Evolutionary conservation across 2,797 vertebrate genomes (phyloP), one percentile per base, ranked within the genome.

Genomic region (Paguma larvata): DNA sequence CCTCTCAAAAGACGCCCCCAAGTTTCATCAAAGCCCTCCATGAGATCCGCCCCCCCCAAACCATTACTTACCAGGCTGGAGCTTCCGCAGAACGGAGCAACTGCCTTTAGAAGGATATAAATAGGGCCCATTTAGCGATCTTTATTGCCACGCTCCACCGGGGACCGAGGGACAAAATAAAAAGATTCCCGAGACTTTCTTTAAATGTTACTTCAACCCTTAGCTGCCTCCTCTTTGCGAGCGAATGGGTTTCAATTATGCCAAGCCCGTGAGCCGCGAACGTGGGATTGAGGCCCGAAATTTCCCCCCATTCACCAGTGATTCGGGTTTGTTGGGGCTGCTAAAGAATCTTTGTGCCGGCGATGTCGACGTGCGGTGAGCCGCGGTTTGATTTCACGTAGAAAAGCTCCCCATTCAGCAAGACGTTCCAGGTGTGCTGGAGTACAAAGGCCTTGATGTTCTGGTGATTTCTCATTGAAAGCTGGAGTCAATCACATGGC

Each of bases 381-480:
- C 80, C 82, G 1, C 0, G 92, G 34, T 86, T 94, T 94, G 96
- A 97, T 96, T 95, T 95, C 91, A 0, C 25, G 25, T 5, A 92
- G 97, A 79, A 94, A 93, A 78, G 67, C 46, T 90, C 62, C 56
- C 59, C 78, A 85, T 91, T 98, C 96, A 91, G 75, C 14, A 9
- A 0, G 48, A 6, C 94, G 96, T 68, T 59, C 97, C 95, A 91
- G 95, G 96, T 97, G 98, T 89, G 95, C 65, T 5, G 10, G 2
- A 5, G 25, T 46, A 97, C 95, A 98, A 98, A 97, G 88, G 85
- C 92, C 73, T 63, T 95, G 85, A 93, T 89, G 91, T 32, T 83
- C n/a, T 0, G 1, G 18, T 97, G 97, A 98, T 97, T 97, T 96
- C 85, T 34, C 90, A 97, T 93, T 97, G 98, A 98, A 94, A 80